Evolutionary conservation across 2,113 vertebrate species (phyloP).

Genomic region (Phylloscopus whistleri): DNA sequence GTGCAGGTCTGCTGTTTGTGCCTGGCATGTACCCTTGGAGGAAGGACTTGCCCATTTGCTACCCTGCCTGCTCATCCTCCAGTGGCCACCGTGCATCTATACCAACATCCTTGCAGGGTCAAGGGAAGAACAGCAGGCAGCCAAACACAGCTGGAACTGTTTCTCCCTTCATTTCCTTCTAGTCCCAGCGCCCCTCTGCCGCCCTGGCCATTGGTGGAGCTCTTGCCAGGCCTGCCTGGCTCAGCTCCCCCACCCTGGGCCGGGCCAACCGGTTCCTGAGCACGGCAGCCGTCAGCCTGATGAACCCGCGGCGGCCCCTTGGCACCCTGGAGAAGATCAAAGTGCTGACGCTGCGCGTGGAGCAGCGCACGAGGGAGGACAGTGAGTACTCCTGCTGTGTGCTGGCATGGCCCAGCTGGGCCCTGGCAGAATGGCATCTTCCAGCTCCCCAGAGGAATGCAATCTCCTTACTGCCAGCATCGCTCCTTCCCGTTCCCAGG

Average conservation of each 20-base stretch:
- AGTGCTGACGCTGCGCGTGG: conserved; percentile 84
- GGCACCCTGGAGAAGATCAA: conserved; percentile 88
- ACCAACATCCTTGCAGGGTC: not conserved
- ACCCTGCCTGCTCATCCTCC: not conserved
- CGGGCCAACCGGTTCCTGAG: conserved; percentile 96
- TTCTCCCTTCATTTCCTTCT: not conserved
- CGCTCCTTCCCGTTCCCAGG: not conserved
- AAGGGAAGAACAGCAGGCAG: not conserved
- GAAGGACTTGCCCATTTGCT: not conserved
- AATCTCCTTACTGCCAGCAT: not conserved
- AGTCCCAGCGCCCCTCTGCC: conserved; percentile 82
- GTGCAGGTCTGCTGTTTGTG: not conserved
- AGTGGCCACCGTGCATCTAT: not conserved
- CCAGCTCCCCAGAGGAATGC: not conserved
- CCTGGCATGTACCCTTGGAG: not conserved
- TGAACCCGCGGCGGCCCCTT: conserved; percentile 90
- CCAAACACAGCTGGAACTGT: not conserved
- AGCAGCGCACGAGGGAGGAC: conserved; percentile 93
- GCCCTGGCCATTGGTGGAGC: conserved; percentile 85
- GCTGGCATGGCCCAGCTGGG: not conserved
- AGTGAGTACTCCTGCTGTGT: conserved; percentile 76
- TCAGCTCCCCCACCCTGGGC: conserved; percentile 94
- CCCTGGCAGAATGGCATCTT: not conserved
- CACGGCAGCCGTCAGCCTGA: conserved; percentile 92
- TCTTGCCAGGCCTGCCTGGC: conserved; percentile 89